phyloP scores from a whole-genome alignment of 1,140 invertebrate genomes.

The Eumeta japonica region DNA sequence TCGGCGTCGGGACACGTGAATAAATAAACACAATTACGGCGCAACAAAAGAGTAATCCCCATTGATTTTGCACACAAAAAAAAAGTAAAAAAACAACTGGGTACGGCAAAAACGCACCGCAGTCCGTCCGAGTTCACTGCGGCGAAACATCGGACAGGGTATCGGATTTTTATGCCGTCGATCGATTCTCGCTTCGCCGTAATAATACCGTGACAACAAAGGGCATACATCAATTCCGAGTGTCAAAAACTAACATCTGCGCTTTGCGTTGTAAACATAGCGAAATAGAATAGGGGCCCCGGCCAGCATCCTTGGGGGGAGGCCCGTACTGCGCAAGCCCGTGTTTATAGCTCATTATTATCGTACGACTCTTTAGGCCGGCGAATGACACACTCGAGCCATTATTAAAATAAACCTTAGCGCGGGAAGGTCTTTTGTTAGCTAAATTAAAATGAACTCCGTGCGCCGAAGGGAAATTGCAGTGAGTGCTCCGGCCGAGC shows the following conservation, averaged over 20 bases:
- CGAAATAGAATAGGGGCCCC: conserved; percentile 34
- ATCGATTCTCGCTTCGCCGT: conserved; percentile 39
- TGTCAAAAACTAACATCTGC: conserved; percentile 59
- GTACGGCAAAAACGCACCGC: conserved; percentile 28
- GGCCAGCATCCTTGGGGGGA: conserved; percentile 39
- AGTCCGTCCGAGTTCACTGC: conserved; percentile 29
- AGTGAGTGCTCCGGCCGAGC: conserved; percentile 18
- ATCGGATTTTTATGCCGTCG: conserved; percentile 26
- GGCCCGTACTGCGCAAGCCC: conserved; percentile 25
- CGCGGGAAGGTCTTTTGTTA: conserved; percentile 29
- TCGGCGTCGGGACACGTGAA: conserved; percentile 46
- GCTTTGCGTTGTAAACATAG: conserved; percentile 45
- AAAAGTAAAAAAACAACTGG: conserved; percentile 26
- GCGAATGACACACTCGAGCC: conserved; percentile 47
- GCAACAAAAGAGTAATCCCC: conserved; percentile 46
- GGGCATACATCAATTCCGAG: conserved; percentile 52
- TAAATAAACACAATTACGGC: conserved; percentile 56
- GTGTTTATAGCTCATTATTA: conserved; percentile 55
- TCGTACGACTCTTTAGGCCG: conserved; percentile 44
- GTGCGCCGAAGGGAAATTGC: conserved; percentile 21
- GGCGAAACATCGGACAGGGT: conserved; percentile 26
- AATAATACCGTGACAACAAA: conserved; percentile 47
- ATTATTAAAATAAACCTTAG: conserved; percentile 43
- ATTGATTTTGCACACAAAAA: conserved; percentile 38
- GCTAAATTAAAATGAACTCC: conserved; percentile 27